Evolutionary conservation across 2,797 vertebrate genomes (phyloP).

Genomic region (Tamandua tetradactyla): DNA sequence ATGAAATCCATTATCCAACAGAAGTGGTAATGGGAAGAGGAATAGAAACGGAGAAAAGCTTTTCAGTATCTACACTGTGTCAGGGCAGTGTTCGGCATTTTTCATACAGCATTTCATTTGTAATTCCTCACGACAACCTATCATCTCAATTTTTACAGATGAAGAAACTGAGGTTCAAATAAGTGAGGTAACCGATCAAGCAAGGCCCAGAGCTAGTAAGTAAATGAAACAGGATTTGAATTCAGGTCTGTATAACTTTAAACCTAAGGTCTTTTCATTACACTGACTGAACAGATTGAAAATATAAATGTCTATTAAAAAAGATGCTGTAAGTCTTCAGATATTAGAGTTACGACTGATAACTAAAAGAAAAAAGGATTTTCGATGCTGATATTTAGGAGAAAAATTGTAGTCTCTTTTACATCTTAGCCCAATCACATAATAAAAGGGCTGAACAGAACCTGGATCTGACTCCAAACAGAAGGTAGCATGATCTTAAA

Average conservation of each 20-base stretch:
- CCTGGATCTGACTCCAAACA: not conserved
- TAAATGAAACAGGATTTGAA: conserved; percentile 31
- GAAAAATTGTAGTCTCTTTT: not conserved
- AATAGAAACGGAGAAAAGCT: not conserved
- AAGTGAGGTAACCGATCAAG: conserved; percentile 5
- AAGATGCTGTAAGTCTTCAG: conserved; percentile 7
- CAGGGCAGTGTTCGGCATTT: not conserved
- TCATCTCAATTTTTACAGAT: conserved; percentile 23
- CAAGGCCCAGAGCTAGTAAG: conserved; percentile 1
- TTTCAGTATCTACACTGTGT: not conserved
- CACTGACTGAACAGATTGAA: not conserved
- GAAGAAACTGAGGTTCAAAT: conserved; percentile 44
- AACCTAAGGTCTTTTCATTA: conserved; percentile 11
- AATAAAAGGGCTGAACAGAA: not conserved
- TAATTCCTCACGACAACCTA: not conserved
- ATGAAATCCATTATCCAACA: conserved; percentile 5
- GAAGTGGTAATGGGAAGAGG: not conserved
- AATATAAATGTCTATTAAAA: conserved; percentile 23
- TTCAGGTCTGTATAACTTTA: conserved; percentile 1
- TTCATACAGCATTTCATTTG: not conserved
- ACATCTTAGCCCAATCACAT: not conserved
- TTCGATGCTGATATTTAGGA: not conserved
- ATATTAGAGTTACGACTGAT: not conserved
- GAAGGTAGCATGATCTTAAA: not conserved
- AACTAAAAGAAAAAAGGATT: conserved; percentile 6